phyloP scores from a whole-genome alignment of 1,140 invertebrate species.

The Cardiocondyla obscurior region DNA sequence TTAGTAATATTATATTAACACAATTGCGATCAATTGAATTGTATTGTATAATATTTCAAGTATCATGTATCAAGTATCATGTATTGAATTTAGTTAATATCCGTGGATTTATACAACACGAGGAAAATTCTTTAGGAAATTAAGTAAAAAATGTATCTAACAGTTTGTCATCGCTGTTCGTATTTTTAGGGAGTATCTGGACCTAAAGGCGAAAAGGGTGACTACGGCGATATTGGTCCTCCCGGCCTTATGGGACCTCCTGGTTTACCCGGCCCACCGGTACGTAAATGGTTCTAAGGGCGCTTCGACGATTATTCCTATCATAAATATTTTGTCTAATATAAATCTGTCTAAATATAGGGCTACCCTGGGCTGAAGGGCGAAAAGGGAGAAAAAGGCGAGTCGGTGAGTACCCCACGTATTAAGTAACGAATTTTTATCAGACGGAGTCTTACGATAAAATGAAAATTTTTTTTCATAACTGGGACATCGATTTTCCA shows the following conservation, averaged over 20 bases:
- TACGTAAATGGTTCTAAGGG: conserved; percentile 74
- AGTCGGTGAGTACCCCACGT: conserved; percentile 93
- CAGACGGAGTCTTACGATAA: conserved; percentile 56
- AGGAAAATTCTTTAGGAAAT: neutral
- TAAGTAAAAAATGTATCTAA: neutral
- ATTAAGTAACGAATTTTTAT: too few species aligned
- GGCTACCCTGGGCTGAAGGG: conserved; percentile 95
- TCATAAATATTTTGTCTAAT: conserved; percentile 37
- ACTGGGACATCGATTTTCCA: conserved; percentile 40
- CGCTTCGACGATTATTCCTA: neutral
- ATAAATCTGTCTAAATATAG: conserved; percentile 80
- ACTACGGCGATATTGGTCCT: conserved; percentile 95
- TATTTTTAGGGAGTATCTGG: conserved; percentile 88
- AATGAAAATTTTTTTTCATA: conserved; percentile 72
- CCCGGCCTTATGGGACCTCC: conserved; percentile 94
- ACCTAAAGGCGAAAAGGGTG: conserved; percentile 94
- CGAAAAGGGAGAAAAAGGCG: conserved; percentile 95
- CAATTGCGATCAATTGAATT: neutral
- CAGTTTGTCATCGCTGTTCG: neutral
- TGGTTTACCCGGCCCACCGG: conserved; percentile 91
- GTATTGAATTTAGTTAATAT: conserved; percentile 10
- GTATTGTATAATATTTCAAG: neutral
- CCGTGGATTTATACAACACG: neutral
- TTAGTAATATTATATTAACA: neutral
- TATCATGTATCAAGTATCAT: neutral